Evolutionary conservation across 92 coral and sea anemone species (phyloP).

Genomic region (Scolanthus callimorphus): DNA sequence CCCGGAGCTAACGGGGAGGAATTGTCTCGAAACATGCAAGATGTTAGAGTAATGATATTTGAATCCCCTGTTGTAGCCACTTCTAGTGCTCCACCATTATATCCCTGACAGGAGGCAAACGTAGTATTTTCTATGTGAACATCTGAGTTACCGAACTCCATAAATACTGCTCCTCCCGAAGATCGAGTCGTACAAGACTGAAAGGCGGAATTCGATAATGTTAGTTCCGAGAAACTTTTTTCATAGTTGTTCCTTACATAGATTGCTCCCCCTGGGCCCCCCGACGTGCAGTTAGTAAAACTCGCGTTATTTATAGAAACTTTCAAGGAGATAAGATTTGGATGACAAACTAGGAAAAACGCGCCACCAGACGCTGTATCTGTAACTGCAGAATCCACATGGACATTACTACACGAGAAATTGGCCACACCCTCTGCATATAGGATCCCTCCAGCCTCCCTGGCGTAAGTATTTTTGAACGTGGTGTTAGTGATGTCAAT

Average conservation of each 20-base stretch:
- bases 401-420: not conserved
- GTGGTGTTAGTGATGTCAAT: slow-evolving; percentile 1
- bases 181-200: not conserved
- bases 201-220: slow-evolving; percentile 20
- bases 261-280: slow-evolving; percentile 19
- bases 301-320: too few relatives aligned
- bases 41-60: not conserved
- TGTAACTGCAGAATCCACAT: not conserved
- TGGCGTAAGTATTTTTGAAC: not conserved
- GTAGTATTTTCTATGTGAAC: slow-evolving; percentile 5
- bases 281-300: slow-evolving; percentile 2
- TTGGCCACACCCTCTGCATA: not conserved
- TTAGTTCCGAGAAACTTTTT: not conserved
- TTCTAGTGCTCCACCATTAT: slow-evolving; percentile 9
- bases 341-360: not conserved
- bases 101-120: slow-evolving; percentile 5
- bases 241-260: not conserved
- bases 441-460: not conserved
- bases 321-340: too few relatives aligned
- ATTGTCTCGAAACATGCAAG: slow-evolving; percentile 5
- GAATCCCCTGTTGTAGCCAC: not conserved
- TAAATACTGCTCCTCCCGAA: slow-evolving; percentile 26
- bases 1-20: not conserved
- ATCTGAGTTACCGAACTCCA: not conserved
- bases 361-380: not conserved